These are phyloP conservation scores for Melieria omissa DNA, from an alignment of 2,888 invertebrate species.

Conservation along the genomic window DNA sequence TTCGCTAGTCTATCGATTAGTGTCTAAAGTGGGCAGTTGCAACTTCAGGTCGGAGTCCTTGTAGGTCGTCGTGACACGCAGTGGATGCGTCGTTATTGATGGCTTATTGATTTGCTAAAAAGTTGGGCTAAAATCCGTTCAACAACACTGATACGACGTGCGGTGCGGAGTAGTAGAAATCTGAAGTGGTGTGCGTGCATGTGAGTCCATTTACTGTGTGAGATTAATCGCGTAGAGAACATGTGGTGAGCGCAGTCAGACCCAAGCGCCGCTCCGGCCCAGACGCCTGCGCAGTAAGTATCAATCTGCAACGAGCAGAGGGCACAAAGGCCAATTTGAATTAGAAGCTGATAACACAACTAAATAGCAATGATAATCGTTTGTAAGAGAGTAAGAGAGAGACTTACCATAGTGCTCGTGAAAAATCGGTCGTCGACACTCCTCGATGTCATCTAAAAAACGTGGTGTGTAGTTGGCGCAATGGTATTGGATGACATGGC, in stretches of 20 bases:
- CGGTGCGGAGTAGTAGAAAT: slow-evolving; percentile 14
- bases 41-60: slow-evolving; percentile 41
- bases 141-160: background rate
- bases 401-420: slow-evolving; percentile 57
- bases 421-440: slow-evolving; percentile 62
- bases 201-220: background rate
- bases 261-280: slow-evolving; percentile 25
- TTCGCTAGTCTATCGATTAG: slow-evolving; percentile 26
- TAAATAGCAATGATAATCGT: background rate
- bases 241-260: slow-evolving; percentile 6
- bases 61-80: too few species aligned
- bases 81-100: too few species aligned
- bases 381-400: too few species aligned
- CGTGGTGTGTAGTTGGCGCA: slow-evolving; percentile 50
- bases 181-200: background rate
- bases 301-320: slow-evolving; percentile 34
- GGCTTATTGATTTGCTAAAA: background rate
- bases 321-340: background rate
- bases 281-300: slow-evolving; percentile 22
- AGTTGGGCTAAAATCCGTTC: background rate
- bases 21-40: slow-evolving; percentile 44
- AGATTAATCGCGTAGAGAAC: background rate
- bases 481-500: slow-evolving; percentile 65
- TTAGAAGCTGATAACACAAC: background rate
- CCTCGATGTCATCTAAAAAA: slow-evolving; percentile 58